Base-by-base conservation (phyloP, 2,888 invertebrate species). In the Suillia variegata region DNA sequence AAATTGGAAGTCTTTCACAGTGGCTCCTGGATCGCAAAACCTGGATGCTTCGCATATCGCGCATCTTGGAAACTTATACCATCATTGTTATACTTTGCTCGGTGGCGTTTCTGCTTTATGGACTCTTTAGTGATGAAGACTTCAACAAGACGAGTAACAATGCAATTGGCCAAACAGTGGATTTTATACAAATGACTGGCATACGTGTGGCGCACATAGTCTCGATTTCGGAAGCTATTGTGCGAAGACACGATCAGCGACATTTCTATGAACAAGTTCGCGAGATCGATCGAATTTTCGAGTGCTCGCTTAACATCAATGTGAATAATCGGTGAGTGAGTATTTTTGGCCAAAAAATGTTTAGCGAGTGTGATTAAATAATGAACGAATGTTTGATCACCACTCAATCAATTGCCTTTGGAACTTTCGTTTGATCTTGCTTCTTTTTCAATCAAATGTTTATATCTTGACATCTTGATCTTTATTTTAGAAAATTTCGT, bases 171-270 rank as follows among this genome's bases (percentile, higher is more conserved):
- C 58, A 70, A 17, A 77, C 74, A 0, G 75, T 81, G 3, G 78
- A 79, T 56, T 74, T 70, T 33, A 75, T 81, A 50, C 79, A 80
- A 62, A 56, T 80, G 51, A 60, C 76, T 31, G 75, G 78, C 34
- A 75, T 80, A 42, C 75, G 80, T 2, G 53, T 79, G 48, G 73
- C 76, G 0, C 78, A 80, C 42, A 61, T 73, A 18, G 70, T 72
- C 0, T 70, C 73, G 0, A 61, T 81, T 21, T 22, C 70, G 2
- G 82, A 81, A 60, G 64, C 76, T 0, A 57, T 81, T 2, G 33
- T 70, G 34, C 70, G 73, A 34, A 64, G 70, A 0, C 56, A 68
- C 1, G 62, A 66, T 1, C 70, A 75, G 31, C 62, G 62, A 1
- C 55, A 59, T 1, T 70, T 79, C 33, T 63, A 66, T 10, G 52